phyloP scores from a whole-genome alignment of 2,888 invertebrate species.

The Cerastoderma edule region DNA sequence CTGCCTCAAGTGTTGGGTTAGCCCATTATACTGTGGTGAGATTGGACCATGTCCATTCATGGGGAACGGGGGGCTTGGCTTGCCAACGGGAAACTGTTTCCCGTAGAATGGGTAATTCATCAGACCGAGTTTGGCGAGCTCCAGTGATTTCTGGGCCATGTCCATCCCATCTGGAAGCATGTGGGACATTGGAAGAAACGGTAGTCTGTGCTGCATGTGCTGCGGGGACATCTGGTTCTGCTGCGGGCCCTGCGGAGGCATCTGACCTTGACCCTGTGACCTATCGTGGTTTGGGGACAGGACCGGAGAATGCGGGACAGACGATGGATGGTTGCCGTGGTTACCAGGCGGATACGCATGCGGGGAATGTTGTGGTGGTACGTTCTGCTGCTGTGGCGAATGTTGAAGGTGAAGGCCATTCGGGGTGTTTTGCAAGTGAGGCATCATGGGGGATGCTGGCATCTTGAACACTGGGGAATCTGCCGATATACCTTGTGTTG shows the following conservation, averaged over 20 bases:
- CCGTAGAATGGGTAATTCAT: slow-evolving; percentile 58
- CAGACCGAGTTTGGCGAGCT: slow-evolving; percentile 57
- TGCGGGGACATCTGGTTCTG: slow-evolving; percentile 48
- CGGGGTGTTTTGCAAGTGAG: slow-evolving; percentile 54
- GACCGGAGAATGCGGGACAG: slow-evolving; percentile 58
- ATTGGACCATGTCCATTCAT: slow-evolving; percentile 72
- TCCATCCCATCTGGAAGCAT: slow-evolving; percentile 58
- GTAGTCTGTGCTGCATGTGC: slow-evolving; percentile 51
- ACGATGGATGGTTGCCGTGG: slow-evolving; percentile 40
- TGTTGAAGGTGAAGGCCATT: slow-evolving; percentile 57
- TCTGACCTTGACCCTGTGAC: slow-evolving; percentile 30
- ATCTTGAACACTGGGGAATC: slow-evolving; percentile 73
- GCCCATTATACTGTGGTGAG: slow-evolving; percentile 66
- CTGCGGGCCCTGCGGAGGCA: slow-evolving; percentile 33
- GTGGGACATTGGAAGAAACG: slow-evolving; percentile 54
- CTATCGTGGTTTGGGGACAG: slow-evolving; percentile 62
- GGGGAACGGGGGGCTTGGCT: slow-evolving; percentile 70
- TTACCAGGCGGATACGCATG: slow-evolving; percentile 40
- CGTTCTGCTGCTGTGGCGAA: slow-evolving; percentile 56
- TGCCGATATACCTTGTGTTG: slow-evolving; percentile 70
- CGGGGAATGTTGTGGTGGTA: slow-evolving; percentile 55
- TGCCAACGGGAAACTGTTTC: slow-evolving; percentile 54
- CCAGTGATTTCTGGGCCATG: slow-evolving; percentile 56
- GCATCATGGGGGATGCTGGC: slow-evolving; percentile 68
- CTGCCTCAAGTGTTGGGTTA: slow-evolving; percentile 55